Base-by-base conservation (phyloP, 2,113 vertebrate species). In the Ophthalmolycus amberensis region DNA sequence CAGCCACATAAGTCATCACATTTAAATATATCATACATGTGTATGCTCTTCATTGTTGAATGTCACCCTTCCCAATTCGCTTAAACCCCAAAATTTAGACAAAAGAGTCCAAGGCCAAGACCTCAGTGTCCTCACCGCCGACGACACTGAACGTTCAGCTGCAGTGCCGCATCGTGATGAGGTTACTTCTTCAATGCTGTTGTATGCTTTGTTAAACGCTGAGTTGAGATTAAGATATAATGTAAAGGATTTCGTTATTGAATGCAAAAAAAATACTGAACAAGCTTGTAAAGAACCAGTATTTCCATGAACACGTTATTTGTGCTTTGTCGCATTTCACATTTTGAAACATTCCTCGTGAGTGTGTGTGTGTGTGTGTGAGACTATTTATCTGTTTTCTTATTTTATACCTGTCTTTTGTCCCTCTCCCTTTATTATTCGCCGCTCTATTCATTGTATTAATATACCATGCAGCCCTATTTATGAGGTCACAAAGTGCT, bases 401-500 rank as follows among this genome's bases (percentile, higher is more conserved):
- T 65, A 20, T 18, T 64, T 67, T 18, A 3, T 27, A 20, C 20
- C 9, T 6, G 40, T 48, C 6, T 77, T 71, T 58, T 42, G 9
- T 67, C 32, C 65, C 60, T 46, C 22, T 25, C 34, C 42, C 34
- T 54, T 37, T 52, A 16, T 7, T 59, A 8, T 60, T 25, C 42
- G 63, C 29, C 72, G 62, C 62, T 82, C 9, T 10, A 1, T 80
- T 75, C 2, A 66, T 82, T 77, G 64, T 65, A 65, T 56, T 50
- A 46, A 56, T 64, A 25, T 69, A 71, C 82, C 77, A 79, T 75
- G 7, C 37, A 32, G 54, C 52, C 74, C 72, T 77, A 50, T 87
- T 83, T 73, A 77, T 73, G 48, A 84, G 68, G 46, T 90, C 91
- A 92, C 89, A 82, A 92, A 92, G 91, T 93, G 90, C 90, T 92